Percentiles rank a stretch among this genome's conserved stretches.
Evolutionary conservation across 2,113 vertebrate species (phyloP).

Genomic region (Telmatochromis brachygnathus): DNA sequence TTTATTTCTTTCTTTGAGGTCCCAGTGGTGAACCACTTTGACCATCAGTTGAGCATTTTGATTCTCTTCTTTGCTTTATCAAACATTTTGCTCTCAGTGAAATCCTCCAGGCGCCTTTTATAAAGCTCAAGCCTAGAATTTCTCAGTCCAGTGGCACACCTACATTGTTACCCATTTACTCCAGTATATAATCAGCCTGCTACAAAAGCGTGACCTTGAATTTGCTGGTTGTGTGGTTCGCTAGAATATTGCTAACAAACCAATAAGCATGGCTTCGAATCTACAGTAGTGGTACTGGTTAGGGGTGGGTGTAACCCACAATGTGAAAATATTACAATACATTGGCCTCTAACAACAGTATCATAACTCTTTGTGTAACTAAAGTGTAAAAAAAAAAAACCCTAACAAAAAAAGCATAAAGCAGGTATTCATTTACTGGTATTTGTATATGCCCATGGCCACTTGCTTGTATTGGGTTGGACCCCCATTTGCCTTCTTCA

Average conservation of each 20-base stretch:
- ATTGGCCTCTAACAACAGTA: background rate
- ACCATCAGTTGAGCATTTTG: background rate
- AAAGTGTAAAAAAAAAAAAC: background rate
- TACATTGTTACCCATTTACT: background rate
- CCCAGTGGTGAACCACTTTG: constrained; percentile 10
- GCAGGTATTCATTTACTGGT: background rate
- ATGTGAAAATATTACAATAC: background rate
- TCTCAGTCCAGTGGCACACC: background rate
- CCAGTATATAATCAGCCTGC: background rate
- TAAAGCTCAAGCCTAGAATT: background rate
- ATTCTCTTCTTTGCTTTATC: constrained; percentile 15
- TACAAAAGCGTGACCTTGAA: background rate
- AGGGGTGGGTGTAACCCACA: background rate
- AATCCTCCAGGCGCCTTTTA: background rate
- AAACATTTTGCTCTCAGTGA: background rate
- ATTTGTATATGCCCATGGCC: background rate
- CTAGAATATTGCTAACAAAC: background rate
- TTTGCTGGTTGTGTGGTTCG: background rate
- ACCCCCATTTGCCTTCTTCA: background rate
- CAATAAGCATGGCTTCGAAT: background rate
- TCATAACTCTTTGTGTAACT: background rate
- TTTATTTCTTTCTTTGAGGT: background rate
- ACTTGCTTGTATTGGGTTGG: background rate
- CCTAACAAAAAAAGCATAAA: background rate
- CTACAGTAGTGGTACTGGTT: background rate